Conservation (phyloP, 2,797 vertebrate species). For the Sebastolobus alascanus region DNA sequence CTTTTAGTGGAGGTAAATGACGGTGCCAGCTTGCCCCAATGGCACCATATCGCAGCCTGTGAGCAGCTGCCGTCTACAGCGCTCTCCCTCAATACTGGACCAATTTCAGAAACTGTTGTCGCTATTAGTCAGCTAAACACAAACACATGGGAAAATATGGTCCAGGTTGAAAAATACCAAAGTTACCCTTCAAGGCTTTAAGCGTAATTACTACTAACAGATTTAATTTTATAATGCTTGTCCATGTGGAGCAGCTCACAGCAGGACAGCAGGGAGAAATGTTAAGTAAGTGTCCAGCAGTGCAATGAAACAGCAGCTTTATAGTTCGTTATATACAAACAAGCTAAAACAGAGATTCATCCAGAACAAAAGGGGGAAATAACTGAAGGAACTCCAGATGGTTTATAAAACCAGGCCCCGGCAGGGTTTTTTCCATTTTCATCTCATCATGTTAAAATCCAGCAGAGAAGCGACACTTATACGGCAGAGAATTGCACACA, state of each 20-base stretch:
- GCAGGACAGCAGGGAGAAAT: neutral
- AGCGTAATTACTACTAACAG: neutral
- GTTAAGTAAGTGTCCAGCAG: neutral
- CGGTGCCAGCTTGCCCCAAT: neutral
- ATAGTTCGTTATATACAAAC: neutral
- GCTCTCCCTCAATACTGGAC: neutral
- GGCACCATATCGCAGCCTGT: neutral
- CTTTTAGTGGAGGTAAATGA: neutral
- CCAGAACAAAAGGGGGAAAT: neutral
- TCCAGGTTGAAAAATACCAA: neutral
- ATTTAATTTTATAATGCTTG: neutral
- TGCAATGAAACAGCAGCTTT: neutral
- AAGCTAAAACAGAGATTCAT: neutral
- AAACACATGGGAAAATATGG: no score
- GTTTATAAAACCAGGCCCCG: neutral
- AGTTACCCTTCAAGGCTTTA: neutral
- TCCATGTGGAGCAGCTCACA: neutral
- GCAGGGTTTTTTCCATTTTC: conserved; percentile 23
- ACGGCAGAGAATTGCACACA: conserved; percentile 31
- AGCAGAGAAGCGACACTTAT: conserved; percentile 5
- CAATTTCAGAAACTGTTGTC: neutral
- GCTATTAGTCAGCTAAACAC: neutral
- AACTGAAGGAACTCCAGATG: neutral
- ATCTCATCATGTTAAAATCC: conserved; percentile 27
- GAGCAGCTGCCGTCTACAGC: neutral